A percentile compares a stretch with the other conserved stretches of the same genome.
These are phyloP conservation scores for Coendou prehensilis DNA, from an alignment of 2,797 vertebrate genomes.

Conservation along the genomic window DNA sequence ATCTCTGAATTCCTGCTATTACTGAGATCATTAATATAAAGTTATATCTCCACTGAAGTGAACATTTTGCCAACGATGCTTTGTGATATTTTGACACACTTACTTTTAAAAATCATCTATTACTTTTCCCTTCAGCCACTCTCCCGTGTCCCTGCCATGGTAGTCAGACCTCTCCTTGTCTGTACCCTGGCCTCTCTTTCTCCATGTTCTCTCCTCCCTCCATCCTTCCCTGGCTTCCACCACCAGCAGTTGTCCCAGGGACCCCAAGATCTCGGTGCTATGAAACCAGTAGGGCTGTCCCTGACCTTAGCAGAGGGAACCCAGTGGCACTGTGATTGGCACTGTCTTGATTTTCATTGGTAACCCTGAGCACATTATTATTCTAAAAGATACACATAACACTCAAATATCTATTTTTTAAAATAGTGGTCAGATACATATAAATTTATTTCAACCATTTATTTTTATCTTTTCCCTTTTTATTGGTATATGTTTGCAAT, in stretches of 20 bases:
- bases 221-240: not conserved
- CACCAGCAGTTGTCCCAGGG: not conserved
- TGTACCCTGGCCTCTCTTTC: not conserved
- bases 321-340: not conserved
- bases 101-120: not conserved
- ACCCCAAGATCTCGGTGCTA: not conserved
- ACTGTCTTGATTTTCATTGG: not conserved
- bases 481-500: not conserved
- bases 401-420: not conserved
- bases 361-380: not conserved
- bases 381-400: not conserved
- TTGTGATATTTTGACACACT: conserved; percentile 6
- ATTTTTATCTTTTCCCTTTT: not conserved
- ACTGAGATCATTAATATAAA: not conserved
- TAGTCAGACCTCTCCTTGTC: not conserved
- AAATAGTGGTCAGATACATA: not conserved
- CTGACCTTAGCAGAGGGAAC: not conserved
- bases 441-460: not conserved
- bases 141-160: not conserved
- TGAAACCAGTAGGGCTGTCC: not conserved
- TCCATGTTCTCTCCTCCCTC: not conserved
- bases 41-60: conserved; percentile 46
- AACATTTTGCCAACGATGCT: not conserved
- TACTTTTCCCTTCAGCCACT: not conserved
- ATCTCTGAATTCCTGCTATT: conserved; percentile 1